phyloP scores from a whole-genome alignment of 23 tunicate genomes.

The Ascidia mentula region DNA sequence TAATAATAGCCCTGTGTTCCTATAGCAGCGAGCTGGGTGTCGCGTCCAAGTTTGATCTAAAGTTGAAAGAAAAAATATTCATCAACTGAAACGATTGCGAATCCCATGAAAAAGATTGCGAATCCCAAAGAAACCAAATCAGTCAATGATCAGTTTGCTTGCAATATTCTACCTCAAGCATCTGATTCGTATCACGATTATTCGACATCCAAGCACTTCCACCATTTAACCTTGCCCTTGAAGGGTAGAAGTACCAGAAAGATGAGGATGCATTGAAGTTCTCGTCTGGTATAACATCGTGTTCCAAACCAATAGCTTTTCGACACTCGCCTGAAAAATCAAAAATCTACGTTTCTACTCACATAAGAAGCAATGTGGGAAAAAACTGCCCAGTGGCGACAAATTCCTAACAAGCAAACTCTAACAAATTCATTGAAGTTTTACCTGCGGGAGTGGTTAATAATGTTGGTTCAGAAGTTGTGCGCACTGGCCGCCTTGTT shows the following conservation, averaged over 20 bases:
- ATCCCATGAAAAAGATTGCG: background rate
- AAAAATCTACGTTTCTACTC: background rate
- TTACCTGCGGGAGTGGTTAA: too few species aligned
- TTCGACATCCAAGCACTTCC: slow-evolving; percentile 1
- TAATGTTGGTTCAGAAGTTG: too few species aligned
- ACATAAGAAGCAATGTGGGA: too few species aligned
- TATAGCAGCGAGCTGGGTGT: slow-evolving; percentile 4
- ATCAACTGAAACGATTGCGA: background rate
- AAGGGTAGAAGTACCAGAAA: background rate
- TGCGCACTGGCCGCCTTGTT: too few species aligned
- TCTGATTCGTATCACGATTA: background rate
- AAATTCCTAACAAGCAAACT: too few species aligned
- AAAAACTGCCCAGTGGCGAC: too few species aligned
- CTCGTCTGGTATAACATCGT: background rate
- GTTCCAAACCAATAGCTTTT: background rate
- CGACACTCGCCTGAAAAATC: background rate
- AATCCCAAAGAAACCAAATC: too few species aligned
- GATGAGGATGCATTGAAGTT: background rate
- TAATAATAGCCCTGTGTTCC: slow-evolving; percentile 32
- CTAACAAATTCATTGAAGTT: too few species aligned
- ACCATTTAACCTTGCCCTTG: background rate
- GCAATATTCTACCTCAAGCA: background rate
- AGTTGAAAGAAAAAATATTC: background rate
- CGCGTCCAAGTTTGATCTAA: slow-evolving; percentile 31
- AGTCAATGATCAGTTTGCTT: too few species aligned